Percentiles rank a stretch among this genome's conserved stretches.
Conservation (phyloP, 1,140 invertebrate species). For the Lordiphosa mommai region DNA sequence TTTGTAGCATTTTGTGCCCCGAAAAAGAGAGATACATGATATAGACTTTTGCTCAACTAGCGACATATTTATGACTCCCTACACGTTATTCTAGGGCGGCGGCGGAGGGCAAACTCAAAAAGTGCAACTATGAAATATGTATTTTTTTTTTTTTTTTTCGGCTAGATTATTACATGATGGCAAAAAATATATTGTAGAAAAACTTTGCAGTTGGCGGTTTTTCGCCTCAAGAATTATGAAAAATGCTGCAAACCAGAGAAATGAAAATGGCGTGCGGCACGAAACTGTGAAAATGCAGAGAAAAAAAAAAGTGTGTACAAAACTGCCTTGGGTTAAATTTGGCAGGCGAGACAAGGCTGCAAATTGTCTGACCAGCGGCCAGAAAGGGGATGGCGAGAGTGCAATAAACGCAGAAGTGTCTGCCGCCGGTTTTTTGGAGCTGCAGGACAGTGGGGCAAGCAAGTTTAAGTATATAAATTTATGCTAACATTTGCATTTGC, state of each 20-base stretch:
- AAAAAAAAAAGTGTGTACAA: conserved; percentile 33
- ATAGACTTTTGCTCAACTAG: conserved; percentile 57
- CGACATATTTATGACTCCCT: conserved; percentile 69
- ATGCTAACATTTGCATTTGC: too few relatives aligned
- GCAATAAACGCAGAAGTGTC: conserved; percentile 72
- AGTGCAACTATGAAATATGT: conserved; percentile 72
- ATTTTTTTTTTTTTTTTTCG: conserved; percentile 34
- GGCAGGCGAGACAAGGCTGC: conserved; percentile 69
- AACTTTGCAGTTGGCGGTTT: conserved; percentile 53
- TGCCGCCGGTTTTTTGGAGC: conserved; percentile 30
- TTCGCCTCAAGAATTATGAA: conserved; percentile 73
- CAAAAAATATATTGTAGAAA: conserved; percentile 69
- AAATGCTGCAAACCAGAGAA: conserved; percentile 56
- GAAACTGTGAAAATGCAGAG: conserved; percentile 58
- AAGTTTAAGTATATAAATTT: too few relatives aligned
- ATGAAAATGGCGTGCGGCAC: conserved; percentile 71
- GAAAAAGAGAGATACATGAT: conserved; percentile 45
- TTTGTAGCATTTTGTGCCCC: conserved; percentile 68
- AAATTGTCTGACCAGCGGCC: conserved; percentile 68
- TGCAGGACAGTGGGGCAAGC: conserved; percentile 13
- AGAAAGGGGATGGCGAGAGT: conserved; percentile 26
- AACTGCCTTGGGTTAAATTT: conserved; percentile 70
- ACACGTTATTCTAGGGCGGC: background rate
- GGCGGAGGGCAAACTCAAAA: conserved; percentile 23
- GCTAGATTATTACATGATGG: conserved; percentile 71